Percentiles rank a stretch among this genome's conserved stretches.
Conservation (phyloP, 2,888 invertebrate genomes). For the Agrochola macilenta region DNA sequence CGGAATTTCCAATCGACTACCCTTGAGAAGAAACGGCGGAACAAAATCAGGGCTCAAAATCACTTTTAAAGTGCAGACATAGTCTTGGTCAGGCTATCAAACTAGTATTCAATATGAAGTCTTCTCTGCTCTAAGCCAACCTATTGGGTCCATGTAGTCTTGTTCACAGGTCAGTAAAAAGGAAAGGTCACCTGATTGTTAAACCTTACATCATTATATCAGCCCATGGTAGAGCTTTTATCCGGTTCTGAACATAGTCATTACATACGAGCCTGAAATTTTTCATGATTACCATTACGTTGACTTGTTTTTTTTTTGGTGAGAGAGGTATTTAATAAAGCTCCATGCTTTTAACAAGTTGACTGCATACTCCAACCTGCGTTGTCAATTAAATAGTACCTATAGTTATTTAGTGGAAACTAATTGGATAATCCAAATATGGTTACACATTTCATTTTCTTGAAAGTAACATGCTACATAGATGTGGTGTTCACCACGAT, state of each 20-base stretch:
- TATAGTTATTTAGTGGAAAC: not conserved
- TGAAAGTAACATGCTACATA: not conserved
- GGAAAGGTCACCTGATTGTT: constrained; percentile 4
- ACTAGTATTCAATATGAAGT: not conserved
- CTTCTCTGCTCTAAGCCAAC: not conserved
- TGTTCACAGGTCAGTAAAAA: constrained; percentile 17
- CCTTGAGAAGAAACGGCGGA: too few species aligned
- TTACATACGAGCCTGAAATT: not conserved
- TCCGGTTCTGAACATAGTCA: constrained; percentile 9
- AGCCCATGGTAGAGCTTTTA: not conserved
- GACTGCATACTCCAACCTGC: not conserved
- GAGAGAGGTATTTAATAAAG: not conserved
- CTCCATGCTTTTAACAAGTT: not conserved
- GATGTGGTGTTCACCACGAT: not conserved
- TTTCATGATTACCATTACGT: not conserved
- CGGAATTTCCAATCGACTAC: too few species aligned
- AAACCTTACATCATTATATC: constrained; percentile 10
- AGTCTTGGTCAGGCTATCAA: not conserved
- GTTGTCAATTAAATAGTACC: not conserved
- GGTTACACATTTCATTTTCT: not conserved
- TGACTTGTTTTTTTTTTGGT: not conserved
- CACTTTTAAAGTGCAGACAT: too few species aligned
- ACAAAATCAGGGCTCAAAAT: too few species aligned
- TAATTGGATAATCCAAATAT: not conserved
- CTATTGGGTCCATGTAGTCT: not conserved